A percentile compares a stretch with the other conserved stretches of the same genome.
Conservation (phyloP, 2,113 vertebrate genomes). For the Laticauda colubrina region DNA sequence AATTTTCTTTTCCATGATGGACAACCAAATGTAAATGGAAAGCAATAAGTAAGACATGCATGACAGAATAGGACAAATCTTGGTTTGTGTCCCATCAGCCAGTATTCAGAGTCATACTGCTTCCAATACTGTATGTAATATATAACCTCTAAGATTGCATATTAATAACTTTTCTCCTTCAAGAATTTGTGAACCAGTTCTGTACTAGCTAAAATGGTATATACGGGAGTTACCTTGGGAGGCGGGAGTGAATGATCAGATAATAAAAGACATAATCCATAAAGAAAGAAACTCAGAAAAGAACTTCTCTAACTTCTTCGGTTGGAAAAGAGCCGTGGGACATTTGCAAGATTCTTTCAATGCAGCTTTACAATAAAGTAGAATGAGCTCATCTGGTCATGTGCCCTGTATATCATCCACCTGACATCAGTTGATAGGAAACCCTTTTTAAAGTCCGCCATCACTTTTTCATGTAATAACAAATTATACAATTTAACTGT, state of each 20-base stretch:
- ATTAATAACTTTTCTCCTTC: background rate
- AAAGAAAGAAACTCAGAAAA: background rate
- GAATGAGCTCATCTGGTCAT: background rate
- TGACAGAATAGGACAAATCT: background rate
- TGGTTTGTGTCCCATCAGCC: background rate
- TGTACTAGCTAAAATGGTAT: background rate
- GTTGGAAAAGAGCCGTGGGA: background rate
- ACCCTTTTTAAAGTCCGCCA: background rate
- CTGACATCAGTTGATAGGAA: background rate
- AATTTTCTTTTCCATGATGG: background rate
- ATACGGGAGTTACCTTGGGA: background rate
- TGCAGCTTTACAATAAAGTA: background rate
- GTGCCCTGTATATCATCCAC: background rate
- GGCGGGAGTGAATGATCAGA: background rate
- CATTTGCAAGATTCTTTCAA: background rate
- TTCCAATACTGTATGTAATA: background rate
- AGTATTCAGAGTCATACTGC: background rate
- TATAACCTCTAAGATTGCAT: background rate
- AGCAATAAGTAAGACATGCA: background rate
- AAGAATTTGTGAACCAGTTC: background rate
- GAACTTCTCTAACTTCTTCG: background rate
- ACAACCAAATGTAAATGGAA: background rate
- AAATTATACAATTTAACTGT: background rate
- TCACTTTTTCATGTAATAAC: background rate
- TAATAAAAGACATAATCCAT: background rate